Evolutionary conservation across 2,888 invertebrate genomes (phyloP), one percentile per base, ranked within the genome.

Genomic region (Atethmia centrago): DNA sequence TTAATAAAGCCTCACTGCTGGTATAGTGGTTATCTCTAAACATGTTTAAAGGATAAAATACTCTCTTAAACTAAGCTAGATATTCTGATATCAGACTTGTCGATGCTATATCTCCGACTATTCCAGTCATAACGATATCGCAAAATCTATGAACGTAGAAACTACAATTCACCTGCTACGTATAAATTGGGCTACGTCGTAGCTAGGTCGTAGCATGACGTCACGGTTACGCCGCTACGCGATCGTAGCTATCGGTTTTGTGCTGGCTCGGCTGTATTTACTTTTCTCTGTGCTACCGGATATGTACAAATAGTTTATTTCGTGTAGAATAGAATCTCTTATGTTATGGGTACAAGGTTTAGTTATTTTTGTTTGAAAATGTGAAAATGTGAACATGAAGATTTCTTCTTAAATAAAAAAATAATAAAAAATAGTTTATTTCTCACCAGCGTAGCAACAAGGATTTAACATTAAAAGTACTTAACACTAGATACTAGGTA

Each of bases 181-280:
- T 56, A 66, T 58, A 36, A 51, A 64, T 59, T 63, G n/a, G 25
- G 31, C 66, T 79, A 71, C 71, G 58, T 21, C 53, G 47, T 66
- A 31, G 42, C 68, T 67, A 61, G 61, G 42, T 40, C 28, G 49
- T 64, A 76, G 68, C 66, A 40, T 69, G 78, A 58, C 75, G 64
- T 80, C 74, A 71, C 3, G 12, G 64, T 61, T 73, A 80, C 68
- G 53, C 40, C 8, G 65, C 72, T 81, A 80, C 78, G 80, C 47
- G 55, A 51, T 67, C 64, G 68, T 72, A 77, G 81, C 68, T 36
- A 72, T 72, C 40, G 53, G 58, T 53, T 77, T 71, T 51, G 47
- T 42, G 64, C 31, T 45, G 63, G 10, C 55, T 67, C 58, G 10
- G 19, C 63, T 64, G 49, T 81, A 71, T 77, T 81, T 67, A 67